phyloP scores from a whole-genome alignment of 2,797 vertebrate species.

The Capromys pilorides region DNA sequence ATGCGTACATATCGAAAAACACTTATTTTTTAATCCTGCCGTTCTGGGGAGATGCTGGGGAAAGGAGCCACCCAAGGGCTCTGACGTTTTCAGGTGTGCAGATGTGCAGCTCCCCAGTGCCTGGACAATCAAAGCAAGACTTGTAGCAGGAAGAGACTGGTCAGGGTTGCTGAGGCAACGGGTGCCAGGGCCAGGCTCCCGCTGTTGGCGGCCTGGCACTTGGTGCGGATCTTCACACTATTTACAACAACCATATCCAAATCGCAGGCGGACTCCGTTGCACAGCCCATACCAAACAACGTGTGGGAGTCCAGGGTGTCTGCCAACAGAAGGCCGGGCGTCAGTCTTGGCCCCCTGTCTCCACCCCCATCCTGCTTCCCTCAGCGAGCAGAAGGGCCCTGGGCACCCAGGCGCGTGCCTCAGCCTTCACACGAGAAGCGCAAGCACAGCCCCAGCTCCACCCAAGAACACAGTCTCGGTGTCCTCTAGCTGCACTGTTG shows the following conservation, averaged over 20 bases:
- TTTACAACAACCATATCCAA: fast-evolving
- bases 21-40: slow-evolving; percentile 11
- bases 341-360: not conserved
- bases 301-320: fast-evolving
- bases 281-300: slow-evolving; percentile 10
- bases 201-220: fast-evolving
- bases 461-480: not conserved
- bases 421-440: not conserved
- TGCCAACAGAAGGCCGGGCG: not conserved
- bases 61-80: not conserved
- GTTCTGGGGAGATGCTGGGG: too few species aligned
- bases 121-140: slow-evolving; percentile 2
- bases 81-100: not conserved
- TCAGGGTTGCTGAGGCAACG: not conserved
- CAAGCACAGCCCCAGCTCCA: too few species aligned
- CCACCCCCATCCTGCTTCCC: not conserved
- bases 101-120: not conserved
- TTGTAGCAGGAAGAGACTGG: not conserved
- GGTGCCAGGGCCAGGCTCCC: not conserved
- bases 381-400: not conserved
- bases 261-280: slow-evolving; percentile 2
- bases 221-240: fast-evolving
- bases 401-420: not conserved
- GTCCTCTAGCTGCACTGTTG: not conserved
- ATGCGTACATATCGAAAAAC: not conserved